Conservation (phyloP, 1,140 invertebrate species). For the Lepidotrigona ventralis region DNA sequence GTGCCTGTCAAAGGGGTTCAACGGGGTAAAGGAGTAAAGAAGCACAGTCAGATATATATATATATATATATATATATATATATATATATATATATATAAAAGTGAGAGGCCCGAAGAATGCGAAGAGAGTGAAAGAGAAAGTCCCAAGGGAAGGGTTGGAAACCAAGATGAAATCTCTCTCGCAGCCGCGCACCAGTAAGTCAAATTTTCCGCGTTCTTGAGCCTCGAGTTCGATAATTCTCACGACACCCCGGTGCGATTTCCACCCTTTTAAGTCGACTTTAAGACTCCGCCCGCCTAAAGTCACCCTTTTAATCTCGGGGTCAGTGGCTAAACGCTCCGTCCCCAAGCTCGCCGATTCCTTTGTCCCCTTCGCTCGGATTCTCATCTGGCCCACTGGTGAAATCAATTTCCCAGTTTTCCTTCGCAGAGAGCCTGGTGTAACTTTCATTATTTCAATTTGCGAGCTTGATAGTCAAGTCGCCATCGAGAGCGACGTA, state of each 20-base stretch:
- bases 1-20: conserved; percentile 54
- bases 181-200: conserved; percentile 39
- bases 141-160: conserved; percentile 26
- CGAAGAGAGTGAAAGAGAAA: conserved; percentile 17
- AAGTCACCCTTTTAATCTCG: conserved; percentile 58
- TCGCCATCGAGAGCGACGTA: too few species aligned
- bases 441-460: background rate
- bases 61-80: too few species aligned
- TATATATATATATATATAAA: too few species aligned
- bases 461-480: too few species aligned
- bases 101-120: background rate
- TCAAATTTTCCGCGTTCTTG: conserved; percentile 70
- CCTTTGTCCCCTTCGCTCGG: background rate
- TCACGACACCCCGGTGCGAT: conserved; percentile 63
- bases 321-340: conserved; percentile 46
- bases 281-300: conserved; percentile 1
- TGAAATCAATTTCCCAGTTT: background rate
- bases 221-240: conserved; percentile 69
- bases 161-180: conserved; percentile 51
- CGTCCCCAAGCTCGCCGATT: background rate
- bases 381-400: background rate
- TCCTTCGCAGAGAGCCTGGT: background rate
- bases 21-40: conserved; percentile 30
- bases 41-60: background rate
- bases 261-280: conserved; percentile 53